These are phyloP conservation scores for Catharus bicknelli DNA, from an alignment of 2,113 vertebrate genomes.

Conservation along the genomic window DNA sequence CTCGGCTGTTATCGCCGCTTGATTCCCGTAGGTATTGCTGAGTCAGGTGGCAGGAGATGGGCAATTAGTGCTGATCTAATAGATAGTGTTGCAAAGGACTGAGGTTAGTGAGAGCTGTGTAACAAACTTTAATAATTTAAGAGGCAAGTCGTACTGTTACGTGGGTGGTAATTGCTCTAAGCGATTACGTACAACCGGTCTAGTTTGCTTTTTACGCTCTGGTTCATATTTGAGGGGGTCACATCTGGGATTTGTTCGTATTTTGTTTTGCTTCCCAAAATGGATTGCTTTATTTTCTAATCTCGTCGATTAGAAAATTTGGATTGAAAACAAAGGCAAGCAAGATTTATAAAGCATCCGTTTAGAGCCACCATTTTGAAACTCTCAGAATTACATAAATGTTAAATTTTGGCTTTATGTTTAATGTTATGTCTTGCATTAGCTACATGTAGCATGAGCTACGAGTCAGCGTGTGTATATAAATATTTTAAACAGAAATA, in stretches of 20 bases:
- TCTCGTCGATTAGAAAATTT: neutral
- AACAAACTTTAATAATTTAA: neutral
- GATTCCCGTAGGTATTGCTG: neutral
- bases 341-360: neutral
- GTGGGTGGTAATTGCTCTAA: neutral
- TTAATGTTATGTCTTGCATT: accelerated
- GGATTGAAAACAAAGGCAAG: neutral
- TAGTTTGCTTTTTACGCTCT: neutral
- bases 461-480: neutral
- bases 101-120: neutral
- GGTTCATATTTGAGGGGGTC: neutral
- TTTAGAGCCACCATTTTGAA: neutral
- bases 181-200: accelerated
- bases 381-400: neutral
- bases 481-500: neutral
- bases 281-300: neutral
- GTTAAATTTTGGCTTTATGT: neutral
- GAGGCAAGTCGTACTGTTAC: neutral
- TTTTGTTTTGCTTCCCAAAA: neutral
- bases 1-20: accelerated
- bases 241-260: accelerated
- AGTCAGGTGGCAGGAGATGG: neutral
- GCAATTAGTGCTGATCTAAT: neutral
- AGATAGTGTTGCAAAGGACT: neutral
- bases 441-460: neutral